These are phyloP conservation scores for Oreonectes daqikongensis DNA, from an alignment of 2,797 vertebrate species.

Conservation along the genomic window DNA sequence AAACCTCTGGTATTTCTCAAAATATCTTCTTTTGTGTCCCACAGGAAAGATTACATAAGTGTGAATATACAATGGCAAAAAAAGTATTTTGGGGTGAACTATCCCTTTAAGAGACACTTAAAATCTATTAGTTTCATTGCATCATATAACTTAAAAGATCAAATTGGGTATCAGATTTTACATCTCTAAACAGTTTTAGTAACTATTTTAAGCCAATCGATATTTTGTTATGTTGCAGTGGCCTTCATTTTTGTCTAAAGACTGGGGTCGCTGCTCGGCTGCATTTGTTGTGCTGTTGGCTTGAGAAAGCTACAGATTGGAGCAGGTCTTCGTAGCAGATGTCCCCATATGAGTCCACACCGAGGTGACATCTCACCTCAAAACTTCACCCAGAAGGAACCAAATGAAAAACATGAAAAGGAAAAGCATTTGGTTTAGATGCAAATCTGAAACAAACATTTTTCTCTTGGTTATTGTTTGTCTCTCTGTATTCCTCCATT, in stretches of 20 bases:
- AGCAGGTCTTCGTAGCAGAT: slow-evolving; percentile 15
- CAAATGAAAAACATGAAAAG: no score
- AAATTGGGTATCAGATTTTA: no score
- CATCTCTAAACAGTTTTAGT: no score
- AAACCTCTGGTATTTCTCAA: no score
- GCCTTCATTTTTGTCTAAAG: no score
- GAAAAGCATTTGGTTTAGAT: no score
- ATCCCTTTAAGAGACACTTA: not conserved
- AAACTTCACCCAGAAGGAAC: slow-evolving; percentile 24
- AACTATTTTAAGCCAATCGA: not conserved
- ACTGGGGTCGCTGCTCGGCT: not conserved
- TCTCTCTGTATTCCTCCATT: not conserved
- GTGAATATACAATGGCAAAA: no score
- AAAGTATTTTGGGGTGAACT: no score
- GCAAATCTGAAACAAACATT: not conserved
- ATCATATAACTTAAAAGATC: not conserved
- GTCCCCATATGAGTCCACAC: slow-evolving; percentile 17
- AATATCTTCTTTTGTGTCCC: no score
- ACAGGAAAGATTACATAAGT: no score
- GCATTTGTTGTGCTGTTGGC: not conserved
- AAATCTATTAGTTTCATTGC: not conserved
- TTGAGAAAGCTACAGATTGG: slow-evolving; percentile 24
- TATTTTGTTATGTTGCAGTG: no score
- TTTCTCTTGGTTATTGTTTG: not conserved
- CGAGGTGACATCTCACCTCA: slow-evolving; percentile 36